Conservation (phyloP, 1,140 invertebrate species). For the Leucophenga varia region DNA sequence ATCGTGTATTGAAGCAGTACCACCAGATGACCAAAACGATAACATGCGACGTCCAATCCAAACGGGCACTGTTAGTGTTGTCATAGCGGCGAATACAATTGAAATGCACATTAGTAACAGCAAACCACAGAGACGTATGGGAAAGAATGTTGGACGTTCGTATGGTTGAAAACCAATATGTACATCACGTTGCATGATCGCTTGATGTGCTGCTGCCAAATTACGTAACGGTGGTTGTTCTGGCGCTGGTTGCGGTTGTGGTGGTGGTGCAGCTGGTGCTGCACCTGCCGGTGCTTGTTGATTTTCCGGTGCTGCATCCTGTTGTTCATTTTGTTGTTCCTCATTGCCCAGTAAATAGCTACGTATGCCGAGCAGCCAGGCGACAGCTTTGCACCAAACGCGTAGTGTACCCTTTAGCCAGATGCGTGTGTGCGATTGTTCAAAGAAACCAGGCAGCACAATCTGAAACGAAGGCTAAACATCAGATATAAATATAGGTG, state of each 20-base stretch:
- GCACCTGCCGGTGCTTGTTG: slow-evolving; percentile 5
- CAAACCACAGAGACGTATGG: slow-evolving; percentile 73
- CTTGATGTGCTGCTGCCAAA: slow-evolving; percentile 78
- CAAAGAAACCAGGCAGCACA: slow-evolving; percentile 90
- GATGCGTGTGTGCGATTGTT: slow-evolving; percentile 91
- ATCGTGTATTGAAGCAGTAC: slow-evolving; percentile 65
- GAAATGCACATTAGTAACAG: slow-evolving; percentile 82
- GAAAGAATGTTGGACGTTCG: slow-evolving; percentile 79
- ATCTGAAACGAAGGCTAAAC: slow-evolving; percentile 61
- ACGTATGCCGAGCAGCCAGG: slow-evolving; percentile 81
- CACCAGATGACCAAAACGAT: slow-evolving; percentile 73
- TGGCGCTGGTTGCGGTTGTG: slow-evolving; percentile 40
- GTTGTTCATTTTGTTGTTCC: slow-evolving; percentile 44
- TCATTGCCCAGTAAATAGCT: slow-evolving; percentile 83
- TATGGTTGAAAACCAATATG: slow-evolving; percentile 87
- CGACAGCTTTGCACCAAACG: slow-evolving; percentile 85
- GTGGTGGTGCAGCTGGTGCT: slow-evolving; percentile 47
- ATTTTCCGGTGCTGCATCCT: slow-evolving; percentile 16
- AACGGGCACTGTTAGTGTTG: slow-evolving; percentile 74
- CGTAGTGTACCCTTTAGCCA: slow-evolving; percentile 88
- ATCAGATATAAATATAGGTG: background rate
- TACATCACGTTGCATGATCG: slow-evolving; percentile 74
- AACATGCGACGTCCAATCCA: slow-evolving; percentile 86
- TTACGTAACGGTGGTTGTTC: slow-evolving; percentile 54
- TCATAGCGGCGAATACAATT: slow-evolving; percentile 66